phyloP scores from a whole-genome alignment of 1,140 invertebrate genomes.

The Rhyzopertha dominica region DNA sequence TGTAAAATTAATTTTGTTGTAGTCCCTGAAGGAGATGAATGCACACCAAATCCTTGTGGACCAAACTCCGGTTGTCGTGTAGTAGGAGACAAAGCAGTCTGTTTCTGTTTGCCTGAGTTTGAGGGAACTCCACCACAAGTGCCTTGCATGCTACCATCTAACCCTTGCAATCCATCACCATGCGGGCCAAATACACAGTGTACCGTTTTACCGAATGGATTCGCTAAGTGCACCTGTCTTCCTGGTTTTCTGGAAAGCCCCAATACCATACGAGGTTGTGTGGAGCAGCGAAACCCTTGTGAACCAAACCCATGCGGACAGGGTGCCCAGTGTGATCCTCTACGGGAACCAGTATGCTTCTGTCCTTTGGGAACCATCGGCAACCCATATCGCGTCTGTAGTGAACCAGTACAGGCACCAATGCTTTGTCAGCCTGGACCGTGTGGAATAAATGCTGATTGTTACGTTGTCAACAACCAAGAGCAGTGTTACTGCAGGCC shows the following conservation, averaged over 20 bases:
- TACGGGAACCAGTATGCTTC: slow-evolving; percentile 70
- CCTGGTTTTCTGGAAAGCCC: slow-evolving; percentile 78
- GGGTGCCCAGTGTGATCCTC: slow-evolving; percentile 74
- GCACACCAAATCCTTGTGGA: slow-evolving; percentile 78
- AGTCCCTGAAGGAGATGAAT: slow-evolving; percentile 85
- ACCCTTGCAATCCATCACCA: slow-evolving; percentile 78
- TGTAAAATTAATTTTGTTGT: slow-evolving; percentile 30
- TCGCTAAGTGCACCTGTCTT: slow-evolving; percentile 81
- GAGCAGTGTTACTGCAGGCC: slow-evolving; percentile 72
- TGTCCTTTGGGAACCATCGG: slow-evolving; percentile 70
- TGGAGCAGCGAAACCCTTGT: slow-evolving; percentile 70
- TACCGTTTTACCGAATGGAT: slow-evolving; percentile 70
- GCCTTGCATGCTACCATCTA: slow-evolving; percentile 60
- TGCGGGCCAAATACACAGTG: slow-evolving; percentile 87
- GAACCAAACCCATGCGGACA: slow-evolving; percentile 75
- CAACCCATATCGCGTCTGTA: slow-evolving; percentile 72
- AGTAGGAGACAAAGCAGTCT: slow-evolving; percentile 64
- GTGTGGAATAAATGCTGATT: slow-evolving; percentile 75
- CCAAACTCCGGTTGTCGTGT: slow-evolving; percentile 73
- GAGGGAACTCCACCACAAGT: slow-evolving; percentile 75
- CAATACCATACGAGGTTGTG: slow-evolving; percentile 79
- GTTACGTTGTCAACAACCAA: slow-evolving; percentile 68
- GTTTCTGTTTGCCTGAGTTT: slow-evolving; percentile 83
- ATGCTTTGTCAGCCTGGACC: slow-evolving; percentile 70
- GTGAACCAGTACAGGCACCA: slow-evolving; percentile 51